Percentiles rank a stretch among this genome's conserved stretches.
Conservation (phyloP, 1,140 invertebrate species). For the Rhysida immarginata region DNA sequence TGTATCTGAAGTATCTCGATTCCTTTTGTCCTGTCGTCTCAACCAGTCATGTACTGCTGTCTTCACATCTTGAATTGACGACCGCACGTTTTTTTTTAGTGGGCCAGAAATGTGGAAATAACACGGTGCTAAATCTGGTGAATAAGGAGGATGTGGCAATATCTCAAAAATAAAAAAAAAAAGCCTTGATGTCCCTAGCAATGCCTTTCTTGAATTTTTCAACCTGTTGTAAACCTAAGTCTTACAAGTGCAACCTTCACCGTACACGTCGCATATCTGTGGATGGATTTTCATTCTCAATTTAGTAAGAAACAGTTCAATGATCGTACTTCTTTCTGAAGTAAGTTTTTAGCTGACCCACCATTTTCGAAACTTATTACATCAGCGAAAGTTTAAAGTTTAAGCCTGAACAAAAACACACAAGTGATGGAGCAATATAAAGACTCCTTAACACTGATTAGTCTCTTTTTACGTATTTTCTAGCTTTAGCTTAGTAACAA, state of each 20-base stretch:
- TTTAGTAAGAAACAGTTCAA: background rate
- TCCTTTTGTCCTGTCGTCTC: no score
- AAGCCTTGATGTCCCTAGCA: background rate
- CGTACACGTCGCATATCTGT: background rate
- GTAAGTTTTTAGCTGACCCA: background rate
- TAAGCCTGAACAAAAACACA: no score
- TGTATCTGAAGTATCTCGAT: no score
- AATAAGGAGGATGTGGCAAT: background rate
- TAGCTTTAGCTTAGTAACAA: no score
- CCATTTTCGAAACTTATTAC: background rate
- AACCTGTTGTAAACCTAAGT: background rate
- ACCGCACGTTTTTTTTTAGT: no score
- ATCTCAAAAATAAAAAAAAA: background rate
- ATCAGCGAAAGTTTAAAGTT: background rate
- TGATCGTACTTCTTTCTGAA: background rate
- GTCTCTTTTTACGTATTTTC: no score
- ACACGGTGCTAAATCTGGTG: background rate
- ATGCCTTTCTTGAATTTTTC: background rate
- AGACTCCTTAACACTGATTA: no score
- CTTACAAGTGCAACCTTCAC: background rate
- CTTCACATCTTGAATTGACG: no score
- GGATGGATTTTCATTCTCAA: background rate
- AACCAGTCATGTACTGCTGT: no score
- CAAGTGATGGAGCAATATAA: no score
- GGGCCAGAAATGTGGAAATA: no score